Percentiles rank a stretch among this genome's conserved stretches.
Conservation (phyloP, 2,113 vertebrate genomes). For the Syngnathus floridae region DNA sequence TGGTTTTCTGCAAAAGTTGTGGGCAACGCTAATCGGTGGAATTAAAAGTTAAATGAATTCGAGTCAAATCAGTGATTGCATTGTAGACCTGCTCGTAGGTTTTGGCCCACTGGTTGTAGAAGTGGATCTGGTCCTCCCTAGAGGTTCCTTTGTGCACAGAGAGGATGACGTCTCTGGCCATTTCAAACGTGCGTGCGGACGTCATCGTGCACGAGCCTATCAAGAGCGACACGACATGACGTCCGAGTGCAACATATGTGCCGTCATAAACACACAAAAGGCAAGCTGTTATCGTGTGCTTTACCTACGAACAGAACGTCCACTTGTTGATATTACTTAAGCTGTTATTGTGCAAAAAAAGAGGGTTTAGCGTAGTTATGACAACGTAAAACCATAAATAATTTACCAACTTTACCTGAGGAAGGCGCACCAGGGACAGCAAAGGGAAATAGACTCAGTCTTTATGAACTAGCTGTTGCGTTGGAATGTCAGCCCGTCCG, state of each 20-base stretch:
- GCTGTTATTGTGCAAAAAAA: too few species aligned
- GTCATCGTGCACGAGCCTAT: constrained; percentile 51
- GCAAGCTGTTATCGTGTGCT: too few species aligned
- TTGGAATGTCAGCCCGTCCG: neutral
- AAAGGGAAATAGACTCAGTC: neutral
- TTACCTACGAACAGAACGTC: too few species aligned
- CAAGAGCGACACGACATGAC: neutral
- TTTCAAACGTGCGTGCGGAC: constrained; percentile 45
- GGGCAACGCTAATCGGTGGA: too few species aligned
- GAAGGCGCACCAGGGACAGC: accelerated
- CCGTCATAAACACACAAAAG: too few species aligned
- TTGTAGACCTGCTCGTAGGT: constrained; percentile 44
- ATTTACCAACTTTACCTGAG: too few species aligned
- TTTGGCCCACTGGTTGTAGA: constrained; percentile 68
- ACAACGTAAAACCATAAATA: too few species aligned
- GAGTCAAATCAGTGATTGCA: neutral
- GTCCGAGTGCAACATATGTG: too few species aligned
- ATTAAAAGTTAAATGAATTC: too few species aligned
- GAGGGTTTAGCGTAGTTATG: too few species aligned
- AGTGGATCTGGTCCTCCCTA: constrained; percentile 55
- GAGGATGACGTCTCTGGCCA: constrained; percentile 52
- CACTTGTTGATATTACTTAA: too few species aligned
- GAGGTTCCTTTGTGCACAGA: constrained; percentile 45
- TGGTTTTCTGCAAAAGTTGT: too few species aligned
- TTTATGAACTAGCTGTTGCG: neutral